Percentiles rank a stretch among this genome's conserved stretches.
Conservation (phyloP, 1,140 invertebrate species). For the Formica selysi region DNA sequence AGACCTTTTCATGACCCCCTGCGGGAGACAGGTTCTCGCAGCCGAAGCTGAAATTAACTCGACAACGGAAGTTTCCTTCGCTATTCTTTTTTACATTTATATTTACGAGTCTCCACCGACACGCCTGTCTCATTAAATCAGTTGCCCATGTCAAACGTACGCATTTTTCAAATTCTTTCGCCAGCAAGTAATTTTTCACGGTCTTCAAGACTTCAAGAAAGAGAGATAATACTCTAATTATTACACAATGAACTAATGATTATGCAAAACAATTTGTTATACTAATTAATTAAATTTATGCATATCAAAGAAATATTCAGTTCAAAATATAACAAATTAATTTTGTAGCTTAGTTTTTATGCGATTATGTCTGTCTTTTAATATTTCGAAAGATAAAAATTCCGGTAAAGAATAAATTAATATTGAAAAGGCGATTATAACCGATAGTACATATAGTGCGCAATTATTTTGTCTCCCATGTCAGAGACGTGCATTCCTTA, state of each 20-base stretch:
- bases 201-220: background rate
- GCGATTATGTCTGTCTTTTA: background rate
- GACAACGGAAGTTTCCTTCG: conserved; percentile 35
- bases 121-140: conserved; percentile 36
- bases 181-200: background rate
- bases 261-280: background rate
- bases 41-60: conserved; percentile 69
- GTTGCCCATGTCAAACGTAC: background rate
- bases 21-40: conserved; percentile 48
- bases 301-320: background rate
- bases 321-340: background rate
- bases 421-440: background rate
- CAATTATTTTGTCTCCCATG: conserved; percentile 64
- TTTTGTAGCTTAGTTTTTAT: background rate
- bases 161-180: background rate
- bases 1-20: conserved; percentile 76
- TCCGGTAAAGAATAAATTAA: background rate
- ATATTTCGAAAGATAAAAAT: background rate
- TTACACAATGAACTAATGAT: no score
- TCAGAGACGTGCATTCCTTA: conserved; percentile 65
- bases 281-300: conserved; percentile 10
- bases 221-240: no score
- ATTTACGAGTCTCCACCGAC: background rate
- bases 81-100: conserved; percentile 32
- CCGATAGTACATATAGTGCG: conserved; percentile 51